A percentile compares a stretch with the other conserved stretches of the same genome.
These are phyloP conservation scores for Lycopodina hypogea DNA, from an alignment of 37 sponge, comb jelly and placozoan species.

Conservation along the genomic window DNA sequence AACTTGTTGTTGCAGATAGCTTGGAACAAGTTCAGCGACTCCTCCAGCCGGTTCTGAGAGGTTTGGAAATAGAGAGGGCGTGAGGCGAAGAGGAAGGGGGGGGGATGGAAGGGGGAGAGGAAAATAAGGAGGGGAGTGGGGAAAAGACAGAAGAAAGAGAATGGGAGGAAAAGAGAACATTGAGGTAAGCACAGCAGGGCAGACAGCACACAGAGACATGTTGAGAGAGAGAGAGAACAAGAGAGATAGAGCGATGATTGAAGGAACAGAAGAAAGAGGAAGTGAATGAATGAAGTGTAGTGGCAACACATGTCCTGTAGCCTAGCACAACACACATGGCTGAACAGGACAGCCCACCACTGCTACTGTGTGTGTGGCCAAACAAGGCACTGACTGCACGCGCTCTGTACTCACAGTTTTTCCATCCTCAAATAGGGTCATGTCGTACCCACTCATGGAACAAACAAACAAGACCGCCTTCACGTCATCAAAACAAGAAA, in stretches of 20 bases:
- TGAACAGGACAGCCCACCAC: no score
- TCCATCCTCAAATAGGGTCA: conserved; percentile 90
- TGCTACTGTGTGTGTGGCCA: no score
- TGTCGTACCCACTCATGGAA: conserved; percentile 96
- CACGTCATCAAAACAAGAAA: conserved; percentile 99
- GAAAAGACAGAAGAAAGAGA: background rate
- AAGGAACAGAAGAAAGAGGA: no score
- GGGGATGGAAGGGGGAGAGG: background rate
- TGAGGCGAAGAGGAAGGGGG: background rate
- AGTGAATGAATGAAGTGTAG: no score
- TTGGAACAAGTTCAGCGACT: conserved; percentile 88
- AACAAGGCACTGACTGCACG: no score
- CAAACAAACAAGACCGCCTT: conserved; percentile 93
- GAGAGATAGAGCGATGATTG: conserved; percentile 1
- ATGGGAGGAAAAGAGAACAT: no score
- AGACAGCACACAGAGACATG: no score
- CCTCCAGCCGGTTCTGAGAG: conserved; percentile 91
- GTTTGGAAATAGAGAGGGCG: background rate
- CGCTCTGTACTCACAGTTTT: conserved; percentile 90
- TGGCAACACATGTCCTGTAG: no score
- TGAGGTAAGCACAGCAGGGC: no score
- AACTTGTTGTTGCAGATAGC: conserved; percentile 99
- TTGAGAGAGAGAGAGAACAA: conserved; percentile 9
- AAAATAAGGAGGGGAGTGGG: background rate
- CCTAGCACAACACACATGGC: no score